Conservation (phyloP, 2,113 vertebrate species). For the Psittacus erithacus region DNA sequence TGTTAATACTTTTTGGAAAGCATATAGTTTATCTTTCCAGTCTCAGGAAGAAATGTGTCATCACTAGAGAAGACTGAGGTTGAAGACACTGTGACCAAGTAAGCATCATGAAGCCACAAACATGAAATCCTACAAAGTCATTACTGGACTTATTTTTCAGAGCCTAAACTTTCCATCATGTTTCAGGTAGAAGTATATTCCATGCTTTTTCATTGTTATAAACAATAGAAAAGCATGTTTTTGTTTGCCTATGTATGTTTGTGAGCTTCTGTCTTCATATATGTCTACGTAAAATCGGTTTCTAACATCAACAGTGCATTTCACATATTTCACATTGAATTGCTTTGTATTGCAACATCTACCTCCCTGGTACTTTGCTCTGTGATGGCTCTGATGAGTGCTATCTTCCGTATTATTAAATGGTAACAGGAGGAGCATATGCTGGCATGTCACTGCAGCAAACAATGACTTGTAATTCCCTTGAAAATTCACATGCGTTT, state of each 20-base stretch:
- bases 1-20: not conserved
- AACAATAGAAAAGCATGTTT: not conserved
- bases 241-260: not conserved
- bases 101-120: not conserved
- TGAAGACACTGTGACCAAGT: not conserved
- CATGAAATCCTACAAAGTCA: not conserved
- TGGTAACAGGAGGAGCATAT: conserved; percentile 1
- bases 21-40: not conserved
- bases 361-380: not conserved
- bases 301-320: not conserved
- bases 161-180: not conserved
- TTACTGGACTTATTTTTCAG: not conserved
- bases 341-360: not conserved
- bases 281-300: not conserved
- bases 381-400: not conserved
- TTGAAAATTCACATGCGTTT: conserved; percentile 26
- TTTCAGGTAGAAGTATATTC: not conserved
- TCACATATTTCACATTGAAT: not conserved
- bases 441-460: conserved; percentile 9
- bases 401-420: conserved; percentile 21
- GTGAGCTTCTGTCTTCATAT: not conserved
- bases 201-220: not conserved
- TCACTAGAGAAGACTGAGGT: not conserved
- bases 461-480: conserved; percentile 47
- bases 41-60: not conserved